Base-by-base conservation (phyloP, 2,888 invertebrate genomes). In the Volucella bombylans region DNA sequence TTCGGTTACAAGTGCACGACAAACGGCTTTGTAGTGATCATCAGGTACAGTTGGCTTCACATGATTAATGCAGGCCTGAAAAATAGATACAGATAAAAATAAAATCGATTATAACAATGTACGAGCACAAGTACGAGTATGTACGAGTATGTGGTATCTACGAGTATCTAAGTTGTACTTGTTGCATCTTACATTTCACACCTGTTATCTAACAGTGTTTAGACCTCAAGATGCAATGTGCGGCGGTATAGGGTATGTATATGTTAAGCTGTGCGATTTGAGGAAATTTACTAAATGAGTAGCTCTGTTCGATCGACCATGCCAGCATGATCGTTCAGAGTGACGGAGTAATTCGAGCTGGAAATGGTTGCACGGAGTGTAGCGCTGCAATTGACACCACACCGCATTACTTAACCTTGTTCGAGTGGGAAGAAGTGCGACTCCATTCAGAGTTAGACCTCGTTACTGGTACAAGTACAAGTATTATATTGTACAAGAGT, bases 1-100 rank as follows among this genome's bases (percentile, higher is more conserved):
- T 92, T 99, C 98, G 18, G 97, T 95, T 82, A 98, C 97, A 88
- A 98, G 94, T 78, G 98, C 98, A 82, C 98, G 94, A 91, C 98
- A 97, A 71, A 98, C 98, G 80, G 98, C 97, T 90, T 95, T 95
- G 93, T 98, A 98, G 91, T 89, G 93, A 88, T 91, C 93, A 92
- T 89, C 92, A 90, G 92, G 91, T 89, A 90, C 89, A 87, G 91
- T 90, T 87, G 92, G 90, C 87, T 90, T 92, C 73, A 93, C 90
- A 88, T 93, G 93, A 87, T 92, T 92, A 87, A 91, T 91, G 89
- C 94, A 94, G 89, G 93, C 90, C 94, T 94, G 89, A 4, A 89
- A 88, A 86, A 73, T 43, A 69, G n/a, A 62, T n/a, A 50, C 14
- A 57, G 11, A 59, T 50, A 71, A 11, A 72, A 65, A 76, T 55